These are phyloP conservation scores for Drosophila paulistorum DNA, from an alignment of 1,140 invertebrate genomes.

Conservation along the genomic window DNA sequence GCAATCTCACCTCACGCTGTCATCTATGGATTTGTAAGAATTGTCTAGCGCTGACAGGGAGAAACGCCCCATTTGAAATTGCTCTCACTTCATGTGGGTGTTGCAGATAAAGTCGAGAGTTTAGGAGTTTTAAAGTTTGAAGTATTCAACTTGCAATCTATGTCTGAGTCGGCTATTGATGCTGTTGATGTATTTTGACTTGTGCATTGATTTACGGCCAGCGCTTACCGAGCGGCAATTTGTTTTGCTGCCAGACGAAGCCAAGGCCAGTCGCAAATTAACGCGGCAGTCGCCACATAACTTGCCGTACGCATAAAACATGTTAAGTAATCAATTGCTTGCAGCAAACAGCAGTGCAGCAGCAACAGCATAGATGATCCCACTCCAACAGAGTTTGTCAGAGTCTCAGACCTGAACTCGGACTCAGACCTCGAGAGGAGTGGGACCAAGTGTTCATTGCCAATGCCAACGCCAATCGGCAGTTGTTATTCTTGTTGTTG, in stretches of 20 bases:
- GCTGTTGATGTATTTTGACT: conserved; percentile 77
- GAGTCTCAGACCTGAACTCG: not conserved
- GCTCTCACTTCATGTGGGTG: conserved; percentile 50
- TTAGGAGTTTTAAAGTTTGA: not conserved
- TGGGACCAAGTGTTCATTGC: conserved; percentile 61
- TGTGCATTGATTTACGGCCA: conserved; percentile 74
- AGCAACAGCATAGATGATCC: conserved; percentile 28
- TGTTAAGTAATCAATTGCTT: conserved; percentile 82
- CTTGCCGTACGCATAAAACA: conserved; percentile 80
- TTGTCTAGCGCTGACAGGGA: not conserved
- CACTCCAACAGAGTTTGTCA: conserved; percentile 2
- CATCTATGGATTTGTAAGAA: conserved; percentile 1
- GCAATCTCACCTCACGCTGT: conserved; percentile 6
- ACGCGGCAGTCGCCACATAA: conserved; percentile 76
- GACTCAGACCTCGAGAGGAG: not conserved
- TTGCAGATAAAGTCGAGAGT: conserved; percentile 51
- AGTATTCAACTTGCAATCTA: too few relatives aligned
- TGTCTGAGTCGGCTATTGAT: conserved; percentile 36
- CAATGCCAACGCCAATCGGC: conserved; percentile 53
- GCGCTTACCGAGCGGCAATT: conserved; percentile 72
- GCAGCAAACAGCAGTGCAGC: conserved; percentile 33
- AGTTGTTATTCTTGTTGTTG: conserved; percentile 35
- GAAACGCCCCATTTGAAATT: conserved; percentile 55
- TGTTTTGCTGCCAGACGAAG: conserved; percentile 62
- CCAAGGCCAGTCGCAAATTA: conserved; percentile 70